Base-by-base conservation (phyloP, 2,113 vertebrate genomes). In the Taxidea taxus region DNA sequence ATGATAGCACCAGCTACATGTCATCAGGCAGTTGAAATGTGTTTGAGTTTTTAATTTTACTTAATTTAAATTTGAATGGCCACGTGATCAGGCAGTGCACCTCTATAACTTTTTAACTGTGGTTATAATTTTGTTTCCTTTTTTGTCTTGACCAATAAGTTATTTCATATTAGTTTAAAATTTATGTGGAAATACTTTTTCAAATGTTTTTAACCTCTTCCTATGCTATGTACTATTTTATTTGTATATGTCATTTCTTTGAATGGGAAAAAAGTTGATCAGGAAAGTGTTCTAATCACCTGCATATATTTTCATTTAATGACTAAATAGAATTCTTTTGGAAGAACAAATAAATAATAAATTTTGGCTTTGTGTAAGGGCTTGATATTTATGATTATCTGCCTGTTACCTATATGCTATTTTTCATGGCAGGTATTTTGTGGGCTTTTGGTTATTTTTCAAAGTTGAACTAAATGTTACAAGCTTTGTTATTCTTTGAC, bases 361-460 rank as follows among this genome's bases (percentile, higher is more conserved):
- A 62, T 74, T 90, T 93, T 58, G 39, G 10, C 75, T 92, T 95
- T 68, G 13, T 70, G 2, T 90, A 54, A 84, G 4, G 77, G 21
- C 82, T 64, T 92, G 77, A 82, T 91, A 62, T 51, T 96, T 96
- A 77, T n/a, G 60, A 58, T 58, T 95, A 13, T 91, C 51, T 96
- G 25, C 85, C 64, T 95, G 1, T 90, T 87, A 39, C 62, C n/a
- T 3, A 14, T 90, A 49, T 16, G 12, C 56, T 77, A 0, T 81
- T 85, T 74, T 90, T 80, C 34, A 29, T 70, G 15, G 18, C 44
- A 34, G 66, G 27, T 13, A 6, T 68, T 93, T 90, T 58, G 23
- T 85, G 29, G 21, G 9, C 39, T 74, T 0, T 74, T 75, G 62
- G 34, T 74, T 42, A 51, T 92, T 62, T 94, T 92, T 90, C 31